Evolutionary conservation across 2,797 vertebrate species (phyloP), one percentile per base, ranked within the genome.

Genomic region (Helicolenus hilgendorfi): DNA sequence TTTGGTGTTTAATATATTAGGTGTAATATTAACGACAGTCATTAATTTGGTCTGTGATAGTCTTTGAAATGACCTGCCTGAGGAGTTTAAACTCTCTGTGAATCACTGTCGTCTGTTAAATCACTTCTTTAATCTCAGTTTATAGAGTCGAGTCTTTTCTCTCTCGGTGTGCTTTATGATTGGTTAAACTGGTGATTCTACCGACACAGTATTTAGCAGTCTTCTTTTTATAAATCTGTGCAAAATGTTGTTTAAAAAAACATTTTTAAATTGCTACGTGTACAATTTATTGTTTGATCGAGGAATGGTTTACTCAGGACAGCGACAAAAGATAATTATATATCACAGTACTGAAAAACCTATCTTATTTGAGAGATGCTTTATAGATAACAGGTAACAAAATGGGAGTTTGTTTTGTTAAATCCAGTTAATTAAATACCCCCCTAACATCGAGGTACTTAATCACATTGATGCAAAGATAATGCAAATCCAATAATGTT

Each of bases 21-120:
- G n/a, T 38, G 75, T 53, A 69, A 68, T 75, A 49, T 67, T 60
- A 15, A 26, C 33, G 53, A 65, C 29, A 27, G 22, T 26, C 65
- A 79, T 85, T 75, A 18, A 70, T 81, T 58, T 72, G 55, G 24
- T 63, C 18, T 36, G 45, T 55, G 84, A 73, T 36, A 1, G 45
- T 45, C 7, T 74, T 15, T 11, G 63, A 59, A 88, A 65, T 3
- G 59, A 86, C 3, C 64, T 65, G 85, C 72, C 41, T 0, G 13
- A 81, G 55, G 75, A 83, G 75, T 41, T 80, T 45, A 71, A 74
- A 77, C 38, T 49, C 36, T 35, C 15, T 3, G 22, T 68, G 76
- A 80, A 75, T 85, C 74, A 72, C 68, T 77, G 53, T 77, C 82
- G n/a, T 49, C 35, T 41, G 58, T 79, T 71, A 63, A 83, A 80